Conservation (phyloP, 1,140 invertebrate genomes). For the Caenorhabditis tropicalis region DNA sequence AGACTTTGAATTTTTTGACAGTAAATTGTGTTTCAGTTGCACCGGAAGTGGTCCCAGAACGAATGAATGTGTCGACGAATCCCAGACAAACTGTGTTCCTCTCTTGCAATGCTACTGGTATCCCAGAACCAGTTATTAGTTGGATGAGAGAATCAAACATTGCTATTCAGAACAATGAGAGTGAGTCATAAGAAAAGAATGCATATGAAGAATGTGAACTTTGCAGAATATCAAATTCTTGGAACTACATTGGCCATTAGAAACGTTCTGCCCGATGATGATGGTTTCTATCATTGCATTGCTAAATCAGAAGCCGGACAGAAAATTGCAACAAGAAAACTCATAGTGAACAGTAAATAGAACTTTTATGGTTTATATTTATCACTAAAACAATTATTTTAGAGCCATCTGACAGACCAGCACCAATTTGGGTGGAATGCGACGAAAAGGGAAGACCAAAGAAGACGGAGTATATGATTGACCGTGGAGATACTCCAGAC, state of each 20-base stretch:
- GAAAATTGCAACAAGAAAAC: conserved; percentile 58
- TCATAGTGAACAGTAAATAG: conserved; percentile 61
- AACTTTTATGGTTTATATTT: too few species aligned
- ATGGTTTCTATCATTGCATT: conserved; percentile 83
- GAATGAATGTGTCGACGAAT: conserved; percentile 61
- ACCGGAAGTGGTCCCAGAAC: conserved; percentile 63
- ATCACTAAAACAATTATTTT: too few species aligned
- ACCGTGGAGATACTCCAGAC: conserved; percentile 63
- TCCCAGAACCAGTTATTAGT: conserved; percentile 70
- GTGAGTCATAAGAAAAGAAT: conserved; percentile 46
- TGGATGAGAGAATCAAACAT: conserved; percentile 69
- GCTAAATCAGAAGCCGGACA: conserved; percentile 81
- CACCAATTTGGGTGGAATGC: conserved; percentile 65
- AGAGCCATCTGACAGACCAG: conserved; percentile 16
- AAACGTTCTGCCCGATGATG: conserved; percentile 81
- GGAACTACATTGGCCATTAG: conserved; percentile 78
- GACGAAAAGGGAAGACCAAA: conserved; percentile 64
- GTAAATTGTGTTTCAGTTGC: conserved; percentile 57
- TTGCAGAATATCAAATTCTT: conserved; percentile 64
- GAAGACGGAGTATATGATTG: conserved; percentile 60
- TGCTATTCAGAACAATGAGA: conserved; percentile 62
- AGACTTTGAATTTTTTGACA: too few species aligned
- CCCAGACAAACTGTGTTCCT: conserved; percentile 62
- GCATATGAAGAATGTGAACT: neutral
- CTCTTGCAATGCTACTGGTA: conserved; percentile 72